phyloP scores from a whole-genome alignment of 2,113 vertebrate genomes.

The Ctenodactylus gundi region DNA sequence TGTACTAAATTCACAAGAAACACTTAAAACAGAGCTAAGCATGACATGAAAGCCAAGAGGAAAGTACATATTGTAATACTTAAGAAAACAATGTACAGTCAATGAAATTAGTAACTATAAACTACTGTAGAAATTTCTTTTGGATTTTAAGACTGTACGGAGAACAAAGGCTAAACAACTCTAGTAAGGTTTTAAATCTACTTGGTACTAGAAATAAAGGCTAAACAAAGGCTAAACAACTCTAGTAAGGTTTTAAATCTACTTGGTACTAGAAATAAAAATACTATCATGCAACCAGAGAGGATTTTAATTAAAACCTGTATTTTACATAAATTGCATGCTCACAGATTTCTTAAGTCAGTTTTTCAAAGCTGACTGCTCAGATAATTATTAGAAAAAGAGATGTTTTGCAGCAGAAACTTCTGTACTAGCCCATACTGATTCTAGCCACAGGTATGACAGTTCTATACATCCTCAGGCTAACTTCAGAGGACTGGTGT shows the following conservation, averaged over 20 bases:
- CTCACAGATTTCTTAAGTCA: conserved; percentile 28
- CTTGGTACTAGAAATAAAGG: conserved; percentile 22
- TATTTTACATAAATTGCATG: conserved; percentile 16
- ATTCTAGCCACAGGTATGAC: neutral
- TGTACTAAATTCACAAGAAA: neutral
- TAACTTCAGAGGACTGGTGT: neutral
- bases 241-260: neutral
- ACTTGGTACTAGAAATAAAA: conserved; percentile 25
- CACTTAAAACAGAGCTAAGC: neutral
- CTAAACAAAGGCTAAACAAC: conserved; percentile 1
- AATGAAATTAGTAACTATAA: conserved; percentile 12
- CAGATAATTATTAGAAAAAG: neutral
- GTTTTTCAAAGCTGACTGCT: conserved; percentile 10
- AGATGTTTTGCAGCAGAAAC: neutral
- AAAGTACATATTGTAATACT: neutral
- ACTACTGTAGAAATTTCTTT: neutral
- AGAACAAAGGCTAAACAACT: conserved; percentile 28
- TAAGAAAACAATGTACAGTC: neutral
- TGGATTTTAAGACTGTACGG: neutral
- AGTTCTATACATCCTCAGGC: neutral
- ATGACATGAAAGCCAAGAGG: neutral
- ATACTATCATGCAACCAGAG: conserved; percentile 22
- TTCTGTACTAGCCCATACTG: neutral
- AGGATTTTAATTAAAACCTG: conserved; percentile 6
- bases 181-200: neutral